phyloP scores from a whole-genome alignment of 2,113 vertebrate genomes.

The Eolophus roseicapilla region DNA sequence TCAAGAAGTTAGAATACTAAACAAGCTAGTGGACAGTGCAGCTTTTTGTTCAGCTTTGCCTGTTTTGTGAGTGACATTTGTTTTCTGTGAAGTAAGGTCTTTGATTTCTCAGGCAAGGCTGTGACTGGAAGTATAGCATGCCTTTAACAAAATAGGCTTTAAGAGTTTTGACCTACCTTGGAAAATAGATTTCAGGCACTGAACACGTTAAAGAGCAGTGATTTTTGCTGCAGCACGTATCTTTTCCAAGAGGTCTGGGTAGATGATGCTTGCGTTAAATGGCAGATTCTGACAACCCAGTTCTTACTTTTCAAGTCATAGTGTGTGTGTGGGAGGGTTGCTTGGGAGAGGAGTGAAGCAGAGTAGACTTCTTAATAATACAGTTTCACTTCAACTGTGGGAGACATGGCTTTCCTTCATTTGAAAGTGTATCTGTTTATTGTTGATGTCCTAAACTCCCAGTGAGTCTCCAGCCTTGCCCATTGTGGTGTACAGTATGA shows the following conservation, averaged over 20 bases:
- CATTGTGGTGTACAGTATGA: not conserved
- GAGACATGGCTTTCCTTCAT: conserved; percentile 19
- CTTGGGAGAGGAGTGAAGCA: conserved; percentile 9
- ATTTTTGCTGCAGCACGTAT: not conserved
- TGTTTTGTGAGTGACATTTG: not conserved
- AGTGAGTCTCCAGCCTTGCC: not conserved
- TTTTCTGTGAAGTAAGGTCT: not conserved
- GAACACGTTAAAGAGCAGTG: not conserved
- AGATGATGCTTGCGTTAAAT: not conserved
- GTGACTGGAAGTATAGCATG: not conserved
- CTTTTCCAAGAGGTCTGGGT: not conserved
- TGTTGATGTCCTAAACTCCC: not conserved
- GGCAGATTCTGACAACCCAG: not conserved
- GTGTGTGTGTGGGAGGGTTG: not conserved
- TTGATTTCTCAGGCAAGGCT: not conserved
- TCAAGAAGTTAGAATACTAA: conserved; percentile 35
- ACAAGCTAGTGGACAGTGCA: conserved; percentile 36
- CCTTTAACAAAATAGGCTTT: not conserved
- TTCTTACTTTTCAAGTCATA: not conserved
- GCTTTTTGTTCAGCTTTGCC: conserved; percentile 35
- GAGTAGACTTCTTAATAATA: conserved; percentile 31
- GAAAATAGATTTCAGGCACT: not conserved
- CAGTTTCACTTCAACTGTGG: not conserved
- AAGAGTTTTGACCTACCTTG: not conserved
- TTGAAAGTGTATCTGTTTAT: conserved; percentile 30